Percentiles rank a stretch among this genome's conserved stretches.
Evolutionary conservation across 2,113 vertebrate genomes (phyloP).

Genomic region (Mesocricetus auratus): DNA sequence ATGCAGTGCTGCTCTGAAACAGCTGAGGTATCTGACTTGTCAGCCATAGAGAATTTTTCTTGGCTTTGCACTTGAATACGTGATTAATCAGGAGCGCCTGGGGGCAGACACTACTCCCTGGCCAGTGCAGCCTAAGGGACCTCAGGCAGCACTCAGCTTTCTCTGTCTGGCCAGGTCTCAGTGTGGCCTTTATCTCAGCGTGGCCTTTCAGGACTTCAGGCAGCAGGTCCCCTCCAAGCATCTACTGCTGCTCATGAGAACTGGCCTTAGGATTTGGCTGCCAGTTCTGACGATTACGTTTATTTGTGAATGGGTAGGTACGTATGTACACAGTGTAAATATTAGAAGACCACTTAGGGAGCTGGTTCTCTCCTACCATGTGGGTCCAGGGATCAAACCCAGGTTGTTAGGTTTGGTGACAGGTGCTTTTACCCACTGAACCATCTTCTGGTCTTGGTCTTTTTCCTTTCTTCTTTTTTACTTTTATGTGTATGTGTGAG

Average conservation of each 20-base stretch:
- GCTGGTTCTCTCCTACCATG: background rate
- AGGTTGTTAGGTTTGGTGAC: background rate
- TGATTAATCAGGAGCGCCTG: background rate
- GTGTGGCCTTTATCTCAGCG: background rate
- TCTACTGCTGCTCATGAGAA: rapidly evolving
- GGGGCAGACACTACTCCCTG: background rate
- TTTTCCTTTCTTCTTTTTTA: background rate
- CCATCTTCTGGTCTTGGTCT: background rate
- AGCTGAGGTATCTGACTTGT: background rate
- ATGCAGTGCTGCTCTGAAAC: background rate
- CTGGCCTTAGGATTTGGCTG: background rate
- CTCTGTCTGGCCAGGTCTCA: background rate
- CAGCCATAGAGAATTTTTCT: background rate
- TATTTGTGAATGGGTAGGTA: background rate
- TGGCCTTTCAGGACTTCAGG: background rate
- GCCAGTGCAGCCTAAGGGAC: background rate
- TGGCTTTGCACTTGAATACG: background rate
- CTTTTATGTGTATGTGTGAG: background rate
- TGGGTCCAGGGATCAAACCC: background rate
- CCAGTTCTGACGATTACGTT: background rate
- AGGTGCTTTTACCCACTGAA: background rate
- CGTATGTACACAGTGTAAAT: background rate
- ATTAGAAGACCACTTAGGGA: background rate
- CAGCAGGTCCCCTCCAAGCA: background rate
- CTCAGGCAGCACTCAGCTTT: background rate